Base-by-base conservation (phyloP, 2,797 vertebrate species). In the Sebastes itinus region DNA sequence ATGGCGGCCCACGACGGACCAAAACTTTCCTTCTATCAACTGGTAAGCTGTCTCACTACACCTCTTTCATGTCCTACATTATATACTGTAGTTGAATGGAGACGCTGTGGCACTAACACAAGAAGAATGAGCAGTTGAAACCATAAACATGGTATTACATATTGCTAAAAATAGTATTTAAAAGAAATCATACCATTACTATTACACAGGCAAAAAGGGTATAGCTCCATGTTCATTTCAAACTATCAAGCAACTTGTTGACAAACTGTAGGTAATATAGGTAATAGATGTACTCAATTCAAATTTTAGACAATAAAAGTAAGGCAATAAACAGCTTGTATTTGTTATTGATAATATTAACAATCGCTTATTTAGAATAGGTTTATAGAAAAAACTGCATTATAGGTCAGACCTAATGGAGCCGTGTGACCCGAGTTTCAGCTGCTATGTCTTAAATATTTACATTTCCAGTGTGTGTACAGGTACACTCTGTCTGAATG, bases 1-100 rank as follows among this genome's bases (percentile, higher is more conserved):
- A 96, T 96, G 95, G 96, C 95, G 1, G 95, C 96, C 8, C 94
- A 96, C 3, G 95, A 95, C 23, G 95, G 95, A 78, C 95, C 96
- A 2, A 96, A 96, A 80, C 87, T 96, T 16, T 92, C 92, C 81
- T 96, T 88, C 87, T 94, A 94, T 81, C 95, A 96, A 10, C 88
- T 96, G 94, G 95, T 96, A 87, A 86, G 56, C 23, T 55, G 14
- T 30, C 9, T 64, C 42, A 49, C 49, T 14, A 10, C 60, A 22
- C 27, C 28, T 49, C 13, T 13, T 4, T 20, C 4, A 42, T 46
- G 8, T n/a, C 5, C 32, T 33, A 12, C 20, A 60, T 46, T 38
- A 46, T 3, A 32, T 27, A 20, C 58, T 75, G 33, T 27, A 18
- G 18, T 32, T 46, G 9, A 46, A 32, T 33, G 10, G n/a, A 30